These are phyloP conservation scores for Drosophila histrio DNA, from an alignment of 2,888 invertebrate species.

Conservation along the genomic window DNA sequence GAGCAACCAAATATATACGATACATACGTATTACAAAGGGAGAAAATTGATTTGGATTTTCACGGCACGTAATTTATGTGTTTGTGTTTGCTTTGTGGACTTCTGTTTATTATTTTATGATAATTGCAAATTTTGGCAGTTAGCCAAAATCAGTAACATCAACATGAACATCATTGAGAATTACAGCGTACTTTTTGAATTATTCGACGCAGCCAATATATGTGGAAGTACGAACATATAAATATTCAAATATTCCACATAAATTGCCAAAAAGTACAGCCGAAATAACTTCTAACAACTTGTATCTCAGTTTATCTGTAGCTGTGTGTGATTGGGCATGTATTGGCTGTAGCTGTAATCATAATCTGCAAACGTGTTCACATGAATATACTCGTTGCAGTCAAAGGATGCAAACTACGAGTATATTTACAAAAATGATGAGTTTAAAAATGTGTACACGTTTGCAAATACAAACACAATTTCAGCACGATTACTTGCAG, in stretches of 20 bases:
- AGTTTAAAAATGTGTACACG: constrained; percentile 27
- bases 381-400: constrained; percentile 29
- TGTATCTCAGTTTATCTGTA: background rate
- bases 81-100: constrained; percentile 25
- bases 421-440: constrained; percentile 17
- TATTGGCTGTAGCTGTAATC: constrained; percentile 43
- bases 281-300: constrained; percentile 8
- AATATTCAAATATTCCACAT: constrained; percentile 10
- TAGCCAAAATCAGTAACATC: constrained; percentile 20
- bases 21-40: background rate
- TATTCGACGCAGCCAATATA: background rate
- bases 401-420: constrained; percentile 37
- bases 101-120: constrained; percentile 53
- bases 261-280: constrained; percentile 30
- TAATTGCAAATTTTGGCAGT: constrained; percentile 43
- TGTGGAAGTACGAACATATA: background rate
- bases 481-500: background rate
- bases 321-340: background rate
- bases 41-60: constrained; percentile 26
- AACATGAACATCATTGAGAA: constrained; percentile 5
- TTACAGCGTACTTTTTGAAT: background rate
- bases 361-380: constrained; percentile 64
- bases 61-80: constrained; percentile 25
- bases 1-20: constrained; percentile 2
- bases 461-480: background rate